phyloP scores from a whole-genome alignment of 2,797 vertebrate genomes.

The Cuculus canorus region DNA sequence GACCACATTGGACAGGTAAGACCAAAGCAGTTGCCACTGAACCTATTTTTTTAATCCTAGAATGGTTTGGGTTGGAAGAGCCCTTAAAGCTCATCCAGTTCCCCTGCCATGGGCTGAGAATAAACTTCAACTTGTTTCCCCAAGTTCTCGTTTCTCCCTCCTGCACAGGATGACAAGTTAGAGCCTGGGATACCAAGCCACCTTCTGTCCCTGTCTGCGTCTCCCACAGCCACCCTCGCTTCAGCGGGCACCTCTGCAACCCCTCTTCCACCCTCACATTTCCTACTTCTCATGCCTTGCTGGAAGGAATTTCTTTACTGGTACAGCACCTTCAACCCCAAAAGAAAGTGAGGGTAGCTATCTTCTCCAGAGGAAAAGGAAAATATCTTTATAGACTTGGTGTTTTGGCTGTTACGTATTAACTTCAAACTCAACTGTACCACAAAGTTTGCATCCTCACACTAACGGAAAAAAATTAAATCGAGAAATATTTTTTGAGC shows the following conservation, averaged over 20 bases:
- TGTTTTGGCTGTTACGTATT: not conserved
- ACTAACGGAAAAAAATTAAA: not conserved
- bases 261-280: not conserved
- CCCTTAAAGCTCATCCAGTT: too few species aligned
- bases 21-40: not conserved
- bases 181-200: not conserved
- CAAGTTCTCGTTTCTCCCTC: not conserved
- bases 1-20: not conserved
- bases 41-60: not conserved
- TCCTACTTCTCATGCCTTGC: not conserved
- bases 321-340: too few species aligned
- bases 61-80: too few species aligned
- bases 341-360: not conserved
- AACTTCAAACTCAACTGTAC: not conserved
- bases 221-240: not conserved
- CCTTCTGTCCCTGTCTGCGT: not conserved
- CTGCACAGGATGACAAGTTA: not conserved
- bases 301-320: not conserved
- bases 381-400: not conserved
- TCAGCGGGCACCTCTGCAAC: fast-evolving
- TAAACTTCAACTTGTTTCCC: not conserved
- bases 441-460: not conserved
- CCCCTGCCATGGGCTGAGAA: too few species aligned
- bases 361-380: not conserved
- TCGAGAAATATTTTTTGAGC: not conserved